These are phyloP conservation scores for Maccullochella peelii DNA, from an alignment of 2,113 vertebrate species.

Conservation along the genomic window DNA sequence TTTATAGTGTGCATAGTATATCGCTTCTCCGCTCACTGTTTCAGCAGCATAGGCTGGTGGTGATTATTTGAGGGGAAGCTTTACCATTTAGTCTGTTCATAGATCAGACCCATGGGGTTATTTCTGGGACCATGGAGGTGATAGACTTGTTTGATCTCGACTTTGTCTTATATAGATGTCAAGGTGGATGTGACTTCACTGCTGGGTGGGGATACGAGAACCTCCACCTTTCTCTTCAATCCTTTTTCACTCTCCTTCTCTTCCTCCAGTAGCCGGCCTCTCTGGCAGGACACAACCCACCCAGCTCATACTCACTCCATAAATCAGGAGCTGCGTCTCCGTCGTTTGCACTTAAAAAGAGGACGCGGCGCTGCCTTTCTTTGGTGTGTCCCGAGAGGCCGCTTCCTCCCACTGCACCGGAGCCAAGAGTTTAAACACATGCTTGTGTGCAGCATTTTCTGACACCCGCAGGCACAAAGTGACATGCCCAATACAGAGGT, in stretches of 20 bases:
- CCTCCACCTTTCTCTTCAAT: constrained; percentile 21
- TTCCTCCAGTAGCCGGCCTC: constrained; percentile 54
- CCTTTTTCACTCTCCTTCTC: constrained; percentile 43
- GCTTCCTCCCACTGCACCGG: constrained; percentile 59
- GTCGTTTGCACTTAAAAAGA: constrained; percentile 59
- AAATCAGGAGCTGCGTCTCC: constrained; percentile 70
- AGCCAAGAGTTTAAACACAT: constrained; percentile 72
- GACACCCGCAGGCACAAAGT: constrained; percentile 67
- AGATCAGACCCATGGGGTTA: constrained; percentile 24
- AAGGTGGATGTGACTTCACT: constrained; percentile 33
- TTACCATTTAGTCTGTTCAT: constrained; percentile 29
- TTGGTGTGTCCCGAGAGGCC: constrained; percentile 59
- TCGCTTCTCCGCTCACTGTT: background rate
- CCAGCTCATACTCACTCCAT: constrained; percentile 70
- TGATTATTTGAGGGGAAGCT: constrained; percentile 48
- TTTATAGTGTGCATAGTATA: too few species aligned
- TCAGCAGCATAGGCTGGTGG: constrained; percentile 18
- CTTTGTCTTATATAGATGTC: constrained; percentile 48
- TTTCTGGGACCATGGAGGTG: constrained; percentile 26
- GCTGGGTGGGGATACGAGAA: constrained; percentile 34
- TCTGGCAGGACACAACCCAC: constrained; percentile 62
- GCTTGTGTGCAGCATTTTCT: constrained; percentile 70
- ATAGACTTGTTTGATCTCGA: constrained; percentile 61
- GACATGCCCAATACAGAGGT: constrained; percentile 57
- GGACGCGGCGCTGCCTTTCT: constrained; percentile 43